phyloP scores from a whole-genome alignment of 2,888 invertebrate species.

The Erebia epiphron region DNA sequence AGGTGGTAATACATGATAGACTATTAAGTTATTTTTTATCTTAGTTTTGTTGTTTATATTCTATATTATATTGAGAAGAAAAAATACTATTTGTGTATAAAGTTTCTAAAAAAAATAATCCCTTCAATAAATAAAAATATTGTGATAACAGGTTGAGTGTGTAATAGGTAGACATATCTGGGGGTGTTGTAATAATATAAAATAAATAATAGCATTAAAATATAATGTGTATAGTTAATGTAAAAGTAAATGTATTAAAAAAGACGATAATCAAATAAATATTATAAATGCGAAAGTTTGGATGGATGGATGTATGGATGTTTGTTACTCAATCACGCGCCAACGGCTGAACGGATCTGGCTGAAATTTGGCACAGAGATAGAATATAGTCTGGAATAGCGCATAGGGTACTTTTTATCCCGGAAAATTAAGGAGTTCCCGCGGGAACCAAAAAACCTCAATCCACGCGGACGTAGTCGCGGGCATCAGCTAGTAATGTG shows the following conservation, averaged over 20 bases:
- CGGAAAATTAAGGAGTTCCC: no score
- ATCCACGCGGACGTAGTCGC: no score
- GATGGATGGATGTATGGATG: no score
- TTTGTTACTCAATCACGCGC: no score
- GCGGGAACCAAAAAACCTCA: no score
- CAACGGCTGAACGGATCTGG: no score
- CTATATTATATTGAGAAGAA: not conserved
- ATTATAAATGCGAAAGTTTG: no score
- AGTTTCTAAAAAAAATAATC: constrained; percentile 21
- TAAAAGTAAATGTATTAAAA: constrained; percentile 7
- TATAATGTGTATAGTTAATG: not conserved
- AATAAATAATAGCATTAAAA: constrained; percentile 1
- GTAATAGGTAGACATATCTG: constrained; percentile 33
- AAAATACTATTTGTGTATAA: constrained; percentile 28
- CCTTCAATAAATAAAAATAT: constrained; percentile 25
- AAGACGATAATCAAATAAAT: no score
- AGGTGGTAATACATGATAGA: constrained; percentile 3
- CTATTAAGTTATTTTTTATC: constrained; percentile 16
- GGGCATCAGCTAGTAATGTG: no score
- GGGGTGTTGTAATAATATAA: constrained; percentile 25
- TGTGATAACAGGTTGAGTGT: constrained; percentile 51
- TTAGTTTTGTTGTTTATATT: constrained; percentile 12
- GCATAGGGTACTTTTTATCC: no score
- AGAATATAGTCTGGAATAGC: no score
- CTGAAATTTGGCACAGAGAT: no score